Percentiles rank a stretch among this genome's conserved stretches.
Conservation (phyloP, 2,888 invertebrate species). For the Oscheius sp. region DNA sequence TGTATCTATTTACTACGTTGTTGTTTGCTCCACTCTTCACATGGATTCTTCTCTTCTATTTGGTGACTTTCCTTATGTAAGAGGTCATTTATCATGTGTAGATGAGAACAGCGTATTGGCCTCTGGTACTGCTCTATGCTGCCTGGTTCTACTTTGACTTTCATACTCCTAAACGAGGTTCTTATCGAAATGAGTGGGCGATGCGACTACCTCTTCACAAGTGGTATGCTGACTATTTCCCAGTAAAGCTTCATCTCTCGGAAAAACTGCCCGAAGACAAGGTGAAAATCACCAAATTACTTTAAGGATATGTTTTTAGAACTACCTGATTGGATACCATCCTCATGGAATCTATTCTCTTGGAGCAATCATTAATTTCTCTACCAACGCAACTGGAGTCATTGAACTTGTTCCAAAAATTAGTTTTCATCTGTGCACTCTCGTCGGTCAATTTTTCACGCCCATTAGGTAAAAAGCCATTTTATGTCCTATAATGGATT, state of each 20-base stretch:
- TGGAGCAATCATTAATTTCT: conserved; percentile 85
- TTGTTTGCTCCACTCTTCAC: conserved; percentile 70
- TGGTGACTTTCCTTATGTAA: conserved; percentile 36
- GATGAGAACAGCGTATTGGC: conserved; percentile 72
- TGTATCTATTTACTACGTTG: conserved; percentile 81
- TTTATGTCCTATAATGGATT: not conserved
- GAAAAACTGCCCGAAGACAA: conserved; percentile 78
- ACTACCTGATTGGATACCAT: conserved; percentile 80
- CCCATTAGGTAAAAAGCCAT: conserved; percentile 31
- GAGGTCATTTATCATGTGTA: not conserved
- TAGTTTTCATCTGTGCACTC: conserved; percentile 56
- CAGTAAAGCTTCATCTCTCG: conserved; percentile 85
- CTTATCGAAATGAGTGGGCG: conserved; percentile 57
- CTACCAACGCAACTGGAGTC: conserved; percentile 79
- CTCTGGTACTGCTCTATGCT: conserved; percentile 46
- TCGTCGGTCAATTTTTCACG: conserved; percentile 57
- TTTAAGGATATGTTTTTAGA: conserved; percentile 36
- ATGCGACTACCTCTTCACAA: conserved; percentile 78
- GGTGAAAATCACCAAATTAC: not conserved
- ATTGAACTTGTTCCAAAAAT: conserved; percentile 73
- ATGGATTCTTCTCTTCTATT: conserved; percentile 76
- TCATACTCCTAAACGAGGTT: conserved; percentile 77
- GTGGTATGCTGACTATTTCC: conserved; percentile 86
- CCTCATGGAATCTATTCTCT: conserved; percentile 90
- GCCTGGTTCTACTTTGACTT: conserved; percentile 81